Percentiles rank a stretch among this genome's conserved stretches.
phyloP scores from a whole-genome alignment of 2,797 vertebrate genomes.

The Staurois parvus region DNA sequence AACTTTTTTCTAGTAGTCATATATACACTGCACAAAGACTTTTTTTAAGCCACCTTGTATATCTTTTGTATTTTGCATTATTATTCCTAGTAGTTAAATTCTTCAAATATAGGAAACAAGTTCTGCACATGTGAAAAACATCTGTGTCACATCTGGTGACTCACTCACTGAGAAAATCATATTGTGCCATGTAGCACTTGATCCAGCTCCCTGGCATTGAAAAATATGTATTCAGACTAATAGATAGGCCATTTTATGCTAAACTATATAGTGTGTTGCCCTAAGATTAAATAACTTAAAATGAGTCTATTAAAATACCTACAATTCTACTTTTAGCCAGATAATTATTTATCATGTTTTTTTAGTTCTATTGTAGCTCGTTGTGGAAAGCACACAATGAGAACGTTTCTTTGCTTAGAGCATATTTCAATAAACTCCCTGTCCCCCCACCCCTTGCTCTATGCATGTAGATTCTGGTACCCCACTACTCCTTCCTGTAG shows the following conservation, averaged over 20 bases:
- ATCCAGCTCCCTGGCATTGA: slow-evolving; percentile 42
- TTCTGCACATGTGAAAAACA: slow-evolving; percentile 62
- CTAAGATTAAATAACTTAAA: not conserved
- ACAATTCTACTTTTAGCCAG: not conserved
- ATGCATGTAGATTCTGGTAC: too few species aligned
- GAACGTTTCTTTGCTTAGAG: too few species aligned
- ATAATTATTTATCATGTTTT: not conserved
- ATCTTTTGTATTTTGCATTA: slow-evolving; percentile 18
- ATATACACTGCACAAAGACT: not conserved
- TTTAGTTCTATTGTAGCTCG: too few species aligned
- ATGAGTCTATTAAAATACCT: not conserved
- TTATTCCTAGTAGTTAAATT: slow-evolving; percentile 48
- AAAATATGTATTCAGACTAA: slow-evolving; percentile 26
- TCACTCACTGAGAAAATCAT: slow-evolving; percentile 51
- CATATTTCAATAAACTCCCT: too few species aligned
- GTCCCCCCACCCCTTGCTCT: too few species aligned
- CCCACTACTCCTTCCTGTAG: too few species aligned
- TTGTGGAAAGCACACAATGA: too few species aligned
- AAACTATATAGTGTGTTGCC: not conserved
- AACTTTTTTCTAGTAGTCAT: not conserved
- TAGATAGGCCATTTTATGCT: slow-evolving; percentile 3
- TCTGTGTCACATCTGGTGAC: slow-evolving; percentile 59
- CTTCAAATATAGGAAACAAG: slow-evolving; percentile 49
- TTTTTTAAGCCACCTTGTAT: not conserved
- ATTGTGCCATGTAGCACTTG: slow-evolving; percentile 39